Base-by-base conservation (phyloP, 1,140 invertebrate genomes). In the Antheraea mylitta region DNA sequence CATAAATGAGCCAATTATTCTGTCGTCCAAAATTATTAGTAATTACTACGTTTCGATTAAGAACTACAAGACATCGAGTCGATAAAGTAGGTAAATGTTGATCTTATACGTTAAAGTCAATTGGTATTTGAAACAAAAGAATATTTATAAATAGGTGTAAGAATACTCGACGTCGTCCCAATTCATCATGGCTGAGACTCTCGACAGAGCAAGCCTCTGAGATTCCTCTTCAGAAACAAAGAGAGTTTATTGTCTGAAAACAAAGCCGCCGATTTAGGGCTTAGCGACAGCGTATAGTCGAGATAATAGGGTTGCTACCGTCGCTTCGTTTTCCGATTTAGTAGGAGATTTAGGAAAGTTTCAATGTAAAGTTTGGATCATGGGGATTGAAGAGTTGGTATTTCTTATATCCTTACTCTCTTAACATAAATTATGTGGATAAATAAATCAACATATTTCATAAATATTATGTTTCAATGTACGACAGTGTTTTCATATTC, bases 201-300 rank as follows among this genome's bases (percentile, higher is more conserved):
- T 79, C 73, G 77, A 80, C 74, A 78, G 61, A 13, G 69, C 74
- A 69, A 81, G 76, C 70, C 48, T 53, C 22, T 16, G 38, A 70
- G 72, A 69, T 73, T 72, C 68, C 79, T 80, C 81, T 84, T 77
- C 80, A 83, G 78, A 75, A 80, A 86, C 85, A 89, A 89, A 85
- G 81, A 80, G 65, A 82, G 83, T 87, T 85, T 83, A 85, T 85
- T 83, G 81, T 85, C 78, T 83, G 77, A 85, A 87, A 88, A 89
- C 85, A 90, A 88, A 88, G 86, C 79, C 81, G 76, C 66, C 71
- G 75, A 75, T 82, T 79, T 80, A 76, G 79, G 77, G 80, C 79
- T 81, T 79, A 83, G 81, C 79, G 86, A 85, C 83, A 86, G 78
- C 65, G 60, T 61, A 37, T 59, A 66, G 65, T 69, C 38, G 76